Evolutionary conservation across 2,113 vertebrate genomes (phyloP).

Genomic region (Chaetodon auriga): DNA sequence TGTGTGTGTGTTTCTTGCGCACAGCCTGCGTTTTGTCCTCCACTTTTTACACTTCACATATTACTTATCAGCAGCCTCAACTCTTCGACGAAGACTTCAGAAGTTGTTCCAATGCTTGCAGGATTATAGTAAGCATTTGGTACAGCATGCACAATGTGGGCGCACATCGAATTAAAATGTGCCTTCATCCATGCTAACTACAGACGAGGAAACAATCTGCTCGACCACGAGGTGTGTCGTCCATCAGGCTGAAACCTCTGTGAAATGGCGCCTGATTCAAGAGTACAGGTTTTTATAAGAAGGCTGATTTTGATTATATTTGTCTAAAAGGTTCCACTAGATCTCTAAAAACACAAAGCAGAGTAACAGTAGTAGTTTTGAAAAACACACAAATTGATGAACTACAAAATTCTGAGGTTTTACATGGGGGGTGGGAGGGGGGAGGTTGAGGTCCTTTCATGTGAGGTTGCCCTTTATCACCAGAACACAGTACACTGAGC

Average conservation of each 20-base stretch:
- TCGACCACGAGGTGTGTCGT: not conserved
- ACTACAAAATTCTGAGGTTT: constrained; percentile 49
- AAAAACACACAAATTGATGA: constrained; percentile 35
- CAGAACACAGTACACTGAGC: not conserved
- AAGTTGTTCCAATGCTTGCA: not conserved
- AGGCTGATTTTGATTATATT: constrained; percentile 22
- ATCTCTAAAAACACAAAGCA: constrained; percentile 46
- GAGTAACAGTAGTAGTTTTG: constrained; percentile 44
- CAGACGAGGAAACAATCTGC: not conserved
- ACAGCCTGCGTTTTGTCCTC: not conserved
- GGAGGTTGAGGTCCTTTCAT: constrained; percentile 11
- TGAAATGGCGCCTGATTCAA: constrained; percentile 18
- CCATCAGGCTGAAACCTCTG: not conserved
- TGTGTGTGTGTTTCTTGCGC: not conserved
- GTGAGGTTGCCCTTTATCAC: not conserved
- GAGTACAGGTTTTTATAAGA: constrained; percentile 8
- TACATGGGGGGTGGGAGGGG: not conserved
- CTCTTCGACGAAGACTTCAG: not conserved
- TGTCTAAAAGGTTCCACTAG: constrained; percentile 38
- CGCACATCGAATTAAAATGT: not conserved
- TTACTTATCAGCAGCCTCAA: not conserved
- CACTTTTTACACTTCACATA: not conserved
- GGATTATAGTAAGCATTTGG: constrained; percentile 6
- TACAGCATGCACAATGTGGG: constrained; percentile 19
- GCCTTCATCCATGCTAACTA: not conserved